phyloP scores from a whole-genome alignment of 2,113 vertebrate species.

The Lethenteron reissneri region DNA sequence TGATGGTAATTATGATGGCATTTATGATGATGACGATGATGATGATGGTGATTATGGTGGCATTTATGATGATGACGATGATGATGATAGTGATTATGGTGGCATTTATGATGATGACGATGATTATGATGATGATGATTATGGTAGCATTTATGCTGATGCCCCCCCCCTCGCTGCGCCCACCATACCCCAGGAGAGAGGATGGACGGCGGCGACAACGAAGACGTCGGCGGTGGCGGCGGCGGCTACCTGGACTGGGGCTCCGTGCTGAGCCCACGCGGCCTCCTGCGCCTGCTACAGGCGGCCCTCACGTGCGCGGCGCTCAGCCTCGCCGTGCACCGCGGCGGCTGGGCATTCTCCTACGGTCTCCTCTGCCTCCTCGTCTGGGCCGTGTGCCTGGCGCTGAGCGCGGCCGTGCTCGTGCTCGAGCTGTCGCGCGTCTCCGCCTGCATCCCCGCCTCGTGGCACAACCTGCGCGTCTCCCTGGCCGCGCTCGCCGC shows the following conservation, averaged over 20 bases:
- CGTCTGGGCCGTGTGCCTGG: not conserved
- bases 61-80: too few species aligned
- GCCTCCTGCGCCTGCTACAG: not conserved
- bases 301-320: slow-evolving; percentile 5
- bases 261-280: not conserved
- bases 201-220: too few species aligned
- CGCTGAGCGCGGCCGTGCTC: slow-evolving; percentile 3
- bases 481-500: slow-evolving; percentile 4
- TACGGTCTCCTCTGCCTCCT: slow-evolving; percentile 1
- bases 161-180: too few species aligned
- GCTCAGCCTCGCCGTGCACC: slow-evolving; percentile 5
- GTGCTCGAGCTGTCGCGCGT: slow-evolving; percentile 1
- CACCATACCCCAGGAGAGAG: too few species aligned
- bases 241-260: slow-evolving; percentile 5
- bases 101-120: too few species aligned
- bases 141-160: too few species aligned
- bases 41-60: too few species aligned
- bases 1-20: too few species aligned
- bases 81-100: too few species aligned
- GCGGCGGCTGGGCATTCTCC: slow-evolving; percentile 4
- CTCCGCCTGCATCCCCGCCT: slow-evolving; percentile 4
- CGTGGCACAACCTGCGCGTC: slow-evolving; percentile 3
- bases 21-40: too few species aligned
- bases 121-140: too few species aligned
- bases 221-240: not conserved